Base-by-base conservation (phyloP, 2,888 invertebrate genomes). In the Acleris sparsana region DNA sequence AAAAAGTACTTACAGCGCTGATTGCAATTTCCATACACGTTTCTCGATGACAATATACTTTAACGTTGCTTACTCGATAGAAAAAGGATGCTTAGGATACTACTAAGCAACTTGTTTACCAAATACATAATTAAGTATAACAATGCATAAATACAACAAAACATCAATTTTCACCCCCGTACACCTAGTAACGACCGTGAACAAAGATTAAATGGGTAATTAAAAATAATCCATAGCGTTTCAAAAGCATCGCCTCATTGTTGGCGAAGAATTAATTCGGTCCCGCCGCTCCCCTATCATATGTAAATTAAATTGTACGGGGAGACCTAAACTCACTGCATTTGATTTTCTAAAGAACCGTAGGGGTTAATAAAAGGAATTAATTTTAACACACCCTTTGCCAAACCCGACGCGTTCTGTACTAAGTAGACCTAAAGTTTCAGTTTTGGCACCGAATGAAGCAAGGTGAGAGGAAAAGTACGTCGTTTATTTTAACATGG, bases 281-380 rank as follows among this genome's bases (percentile, higher is more conserved):
- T 75, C 77, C 70, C 74, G 51, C 55, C 51, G 55, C 55, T 74
- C 73, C 75, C 76, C 80, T 82, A 79, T 80, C 84, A 76, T 84
- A 85, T 84, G 85, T 80, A 85, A 85, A 85, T 85, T 81, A 82
- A 82, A 84, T 85, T 82, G 83, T 80, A 78, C 58, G 53, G 55
- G 25, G 17, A 51, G 53, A 18, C 60, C 16, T 61, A 51, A 56
- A 49, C 22, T 29, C 51, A 22, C 60, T 57, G 62, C 62, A 66
- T 66, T 62, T 66, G 56, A 66, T 66, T 66, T 66, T 52, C 56
- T 29, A 46, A 46, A 57, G 57, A 57, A 46, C 57, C 44, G 44
- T 46, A 16, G 61, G 62, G 57, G 51, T 46, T 59, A 20, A 48
- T 48, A 49, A 56, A 62, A 66, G 66, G 52, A 49, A 66, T 66